phyloP scores from a whole-genome alignment of 2,797 vertebrate genomes.

The Aplochiton taeniatus region DNA sequence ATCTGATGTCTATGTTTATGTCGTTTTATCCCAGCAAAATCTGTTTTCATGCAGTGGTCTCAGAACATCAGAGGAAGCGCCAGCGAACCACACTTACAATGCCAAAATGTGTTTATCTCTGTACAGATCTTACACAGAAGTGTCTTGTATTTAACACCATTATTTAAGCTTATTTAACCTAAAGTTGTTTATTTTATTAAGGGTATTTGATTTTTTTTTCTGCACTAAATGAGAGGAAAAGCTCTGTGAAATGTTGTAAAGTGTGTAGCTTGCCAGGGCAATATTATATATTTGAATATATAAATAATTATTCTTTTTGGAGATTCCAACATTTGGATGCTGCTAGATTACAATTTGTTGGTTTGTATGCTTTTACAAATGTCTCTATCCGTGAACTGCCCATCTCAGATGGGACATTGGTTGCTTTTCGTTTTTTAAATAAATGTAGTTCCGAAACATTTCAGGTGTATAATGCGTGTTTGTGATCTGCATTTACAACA shows the following conservation, averaged over 20 bases:
- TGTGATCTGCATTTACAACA: neutral
- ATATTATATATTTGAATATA: slow-evolving; percentile 77
- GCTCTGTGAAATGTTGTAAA: slow-evolving; percentile 81
- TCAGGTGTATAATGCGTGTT: slow-evolving; percentile 2
- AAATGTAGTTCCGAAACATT: slow-evolving; percentile 79
- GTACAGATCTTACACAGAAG: slow-evolving; percentile 90
- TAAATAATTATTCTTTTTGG: slow-evolving; percentile 72
- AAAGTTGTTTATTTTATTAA: slow-evolving; percentile 86
- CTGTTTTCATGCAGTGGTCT: slow-evolving; percentile 72
- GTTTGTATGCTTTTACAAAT: slow-evolving; percentile 90
- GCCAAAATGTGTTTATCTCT: slow-evolving; percentile 89
- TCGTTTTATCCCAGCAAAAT: slow-evolving; percentile 71
- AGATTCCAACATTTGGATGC: slow-evolving; percentile 91
- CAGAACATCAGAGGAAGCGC: slow-evolving; percentile 71
- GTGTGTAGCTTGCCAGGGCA: slow-evolving; percentile 78
- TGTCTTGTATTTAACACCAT: slow-evolving; percentile 97
- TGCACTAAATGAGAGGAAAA: slow-evolving; percentile 79
- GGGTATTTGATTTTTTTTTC: slow-evolving; percentile 72
- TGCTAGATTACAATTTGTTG: slow-evolving; percentile 89
- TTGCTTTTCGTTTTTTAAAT: slow-evolving; percentile 69
- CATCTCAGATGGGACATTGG: slow-evolving; percentile 84
- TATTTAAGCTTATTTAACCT: slow-evolving; percentile 99
- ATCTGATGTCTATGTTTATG: slow-evolving; percentile 60
- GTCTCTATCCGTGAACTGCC: slow-evolving; percentile 83
- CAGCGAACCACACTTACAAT: slow-evolving; percentile 78